A percentile compares a stretch with the other conserved stretches of the same genome.
Evolutionary conservation across 2,888 invertebrate species (phyloP).

Genomic region (Lasioglossum malachurum): DNA sequence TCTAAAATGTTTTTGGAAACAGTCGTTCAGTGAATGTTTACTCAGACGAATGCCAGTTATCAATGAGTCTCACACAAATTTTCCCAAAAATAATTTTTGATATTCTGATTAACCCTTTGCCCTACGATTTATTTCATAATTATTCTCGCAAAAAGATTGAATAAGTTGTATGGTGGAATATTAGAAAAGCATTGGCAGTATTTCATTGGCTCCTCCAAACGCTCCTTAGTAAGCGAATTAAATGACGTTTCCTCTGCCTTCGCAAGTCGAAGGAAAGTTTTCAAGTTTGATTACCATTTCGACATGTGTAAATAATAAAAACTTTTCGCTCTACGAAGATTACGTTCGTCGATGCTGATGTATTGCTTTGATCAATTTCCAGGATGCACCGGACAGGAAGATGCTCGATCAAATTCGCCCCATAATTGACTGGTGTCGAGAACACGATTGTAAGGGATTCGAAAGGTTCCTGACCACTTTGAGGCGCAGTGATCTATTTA

Average conservation of each 20-base stretch:
- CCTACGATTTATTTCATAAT: too few species aligned
- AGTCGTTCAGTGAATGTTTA: too few species aligned
- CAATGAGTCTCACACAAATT: too few species aligned
- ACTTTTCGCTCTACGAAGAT: not conserved
- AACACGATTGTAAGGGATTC: not conserved
- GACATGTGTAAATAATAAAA: not conserved
- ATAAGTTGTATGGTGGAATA: too few species aligned
- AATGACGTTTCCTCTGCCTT: not conserved
- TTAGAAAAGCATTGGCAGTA: too few species aligned
- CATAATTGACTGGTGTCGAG: constrained; percentile 21
- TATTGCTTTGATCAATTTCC: too few species aligned
- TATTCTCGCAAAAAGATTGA: too few species aligned
- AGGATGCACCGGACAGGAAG: not conserved
- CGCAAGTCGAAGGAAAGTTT: not conserved
- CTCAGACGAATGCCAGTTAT: too few species aligned
- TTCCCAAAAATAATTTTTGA: too few species aligned
- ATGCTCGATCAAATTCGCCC: not conserved
- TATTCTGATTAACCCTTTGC: too few species aligned
- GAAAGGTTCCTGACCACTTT: not conserved
- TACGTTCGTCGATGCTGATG: not conserved
- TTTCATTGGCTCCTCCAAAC: not conserved
- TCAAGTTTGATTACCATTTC: not conserved
- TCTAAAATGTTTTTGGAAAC: too few species aligned
- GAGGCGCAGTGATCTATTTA: constrained; percentile 30
- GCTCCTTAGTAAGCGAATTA: not conserved